A percentile compares a stretch with the other conserved stretches of the same genome.
These are phyloP conservation scores for Crocallis elinguaria DNA, from an alignment of 2,888 invertebrate genomes.

Conservation along the genomic window DNA sequence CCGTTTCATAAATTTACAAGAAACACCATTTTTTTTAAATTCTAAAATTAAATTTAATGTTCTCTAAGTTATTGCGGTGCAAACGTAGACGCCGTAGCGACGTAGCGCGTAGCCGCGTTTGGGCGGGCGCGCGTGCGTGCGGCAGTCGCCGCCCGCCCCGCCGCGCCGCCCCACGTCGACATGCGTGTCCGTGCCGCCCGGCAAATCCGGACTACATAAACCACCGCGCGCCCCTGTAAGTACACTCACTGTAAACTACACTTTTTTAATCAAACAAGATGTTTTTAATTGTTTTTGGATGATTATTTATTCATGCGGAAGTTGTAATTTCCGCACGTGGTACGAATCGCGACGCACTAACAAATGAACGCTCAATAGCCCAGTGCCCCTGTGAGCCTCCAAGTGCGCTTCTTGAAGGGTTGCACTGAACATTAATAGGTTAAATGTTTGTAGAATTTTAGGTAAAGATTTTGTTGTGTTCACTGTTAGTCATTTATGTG, in stretches of 20 bases:
- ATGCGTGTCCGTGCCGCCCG: constrained; percentile 61
- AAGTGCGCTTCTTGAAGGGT: constrained; percentile 68
- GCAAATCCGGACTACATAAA: constrained; percentile 51
- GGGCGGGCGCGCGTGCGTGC: constrained; percentile 70
- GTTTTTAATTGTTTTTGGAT: constrained; percentile 46
- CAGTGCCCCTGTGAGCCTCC: constrained; percentile 82
- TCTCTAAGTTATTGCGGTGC: constrained; percentile 33
- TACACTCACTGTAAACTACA: constrained; percentile 40
- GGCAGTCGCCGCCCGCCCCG: constrained; percentile 76
- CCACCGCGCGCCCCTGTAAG: constrained; percentile 82
- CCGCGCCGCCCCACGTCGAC: constrained; percentile 71
- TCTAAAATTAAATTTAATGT: background rate
- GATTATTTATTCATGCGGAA: constrained; percentile 48
- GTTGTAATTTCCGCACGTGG: constrained; percentile 74
- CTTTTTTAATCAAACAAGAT: background rate
- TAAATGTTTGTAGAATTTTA: constrained; percentile 46
- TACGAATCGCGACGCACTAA: constrained; percentile 70
- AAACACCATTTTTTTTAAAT: too few species aligned
- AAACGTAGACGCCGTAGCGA: constrained; percentile 52
- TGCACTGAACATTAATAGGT: constrained; percentile 63
- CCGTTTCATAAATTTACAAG: background rate
- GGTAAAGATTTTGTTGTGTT: constrained; percentile 29
- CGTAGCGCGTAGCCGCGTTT: constrained; percentile 58
- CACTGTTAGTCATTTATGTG: background rate
- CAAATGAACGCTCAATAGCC: constrained; percentile 83